Conservation (phyloP, 1,140 invertebrate species). For the Onthophagus taurus region DNA sequence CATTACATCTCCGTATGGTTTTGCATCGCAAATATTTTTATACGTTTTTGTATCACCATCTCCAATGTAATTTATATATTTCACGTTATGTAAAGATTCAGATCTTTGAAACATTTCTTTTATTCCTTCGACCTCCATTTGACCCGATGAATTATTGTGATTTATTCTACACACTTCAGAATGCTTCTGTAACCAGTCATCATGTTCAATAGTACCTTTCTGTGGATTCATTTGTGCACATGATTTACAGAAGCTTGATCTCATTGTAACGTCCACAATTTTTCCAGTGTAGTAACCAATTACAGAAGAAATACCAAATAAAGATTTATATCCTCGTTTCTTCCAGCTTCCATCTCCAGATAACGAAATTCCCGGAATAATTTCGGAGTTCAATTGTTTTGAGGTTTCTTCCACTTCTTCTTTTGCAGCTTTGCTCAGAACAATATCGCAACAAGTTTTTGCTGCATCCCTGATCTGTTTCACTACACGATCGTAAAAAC, state of each 20-base stretch:
- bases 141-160: slow-evolving; percentile 22
- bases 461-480: slow-evolving; percentile 15
- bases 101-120: slow-evolving; percentile 24
- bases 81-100: slow-evolving; percentile 8
- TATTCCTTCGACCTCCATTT: slow-evolving; percentile 25
- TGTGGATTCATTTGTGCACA: slow-evolving; percentile 16
- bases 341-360: slow-evolving; percentile 23
- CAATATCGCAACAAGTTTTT: slow-evolving; percentile 8
- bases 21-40: not conserved
- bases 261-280: slow-evolving; percentile 22
- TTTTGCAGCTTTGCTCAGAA: slow-evolving; percentile 3
- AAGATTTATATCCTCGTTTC: slow-evolving; percentile 23
- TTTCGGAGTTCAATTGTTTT: slow-evolving; percentile 10
- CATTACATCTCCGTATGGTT: slow-evolving; percentile 12
- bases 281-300: slow-evolving; percentile 22
- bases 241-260: slow-evolving; percentile 18
- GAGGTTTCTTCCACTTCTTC: slow-evolving; percentile 9
- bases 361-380: slow-evolving; percentile 18
- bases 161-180: slow-evolving; percentile 20
- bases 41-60: slow-evolving; percentile 3
- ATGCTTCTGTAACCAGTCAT: slow-evolving; percentile 18
- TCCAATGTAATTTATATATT: slow-evolving; percentile 1
- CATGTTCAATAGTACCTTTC: slow-evolving; percentile 13
- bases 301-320: slow-evolving; percentile 21
- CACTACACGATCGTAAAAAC: slow-evolving; percentile 14